phyloP scores from a whole-genome alignment of 2,888 invertebrate species.

The Zelleria hepariella region DNA sequence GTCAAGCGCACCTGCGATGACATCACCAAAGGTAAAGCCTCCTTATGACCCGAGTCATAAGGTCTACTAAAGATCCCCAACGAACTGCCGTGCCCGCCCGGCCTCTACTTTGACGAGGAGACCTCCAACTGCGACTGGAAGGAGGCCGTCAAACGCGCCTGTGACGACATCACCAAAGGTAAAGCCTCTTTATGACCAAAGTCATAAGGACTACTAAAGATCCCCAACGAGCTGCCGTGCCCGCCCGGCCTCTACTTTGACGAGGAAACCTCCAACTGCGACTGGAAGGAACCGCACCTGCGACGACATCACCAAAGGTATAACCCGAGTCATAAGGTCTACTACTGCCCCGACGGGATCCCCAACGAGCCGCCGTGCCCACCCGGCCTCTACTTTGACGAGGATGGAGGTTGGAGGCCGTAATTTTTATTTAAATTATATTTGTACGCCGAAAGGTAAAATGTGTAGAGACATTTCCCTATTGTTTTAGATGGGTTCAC shows the following conservation, averaged over 20 bases:
- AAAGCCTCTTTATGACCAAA: slow-evolving; percentile 4
- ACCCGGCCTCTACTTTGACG: slow-evolving; percentile 83
- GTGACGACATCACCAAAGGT: slow-evolving; percentile 61
- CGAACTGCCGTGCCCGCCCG: slow-evolving; percentile 79
- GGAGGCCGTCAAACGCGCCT: slow-evolving; percentile 64
- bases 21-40: slow-evolving; percentile 46
- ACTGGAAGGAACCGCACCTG: slow-evolving; percentile 76
- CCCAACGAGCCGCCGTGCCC: slow-evolving; percentile 79
- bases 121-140: slow-evolving; percentile 84
- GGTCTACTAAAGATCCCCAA: slow-evolving; percentile 81
- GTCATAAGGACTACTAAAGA: too few species aligned
- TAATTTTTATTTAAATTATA: too few species aligned
- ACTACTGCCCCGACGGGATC: slow-evolving; percentile 78
- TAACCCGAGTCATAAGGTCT: too few species aligned
- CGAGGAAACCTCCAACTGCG: slow-evolving; percentile 79
- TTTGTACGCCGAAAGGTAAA: too few species aligned
- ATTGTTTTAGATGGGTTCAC: too few species aligned
- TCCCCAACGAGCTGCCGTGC: slow-evolving; percentile 76
- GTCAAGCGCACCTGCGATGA: slow-evolving; percentile 62
- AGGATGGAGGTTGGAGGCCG: too few species aligned
- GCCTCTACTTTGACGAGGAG: slow-evolving; percentile 81
- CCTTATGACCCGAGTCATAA: slow-evolving; percentile 73
- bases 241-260: slow-evolving; percentile 85
- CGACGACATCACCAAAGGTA: slow-evolving; percentile 58
- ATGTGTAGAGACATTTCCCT: too few species aligned